These are phyloP conservation scores for Mesorhabditis sp. DNA, from an alignment of 2,888 invertebrate species.

Conservation along the genomic window DNA sequence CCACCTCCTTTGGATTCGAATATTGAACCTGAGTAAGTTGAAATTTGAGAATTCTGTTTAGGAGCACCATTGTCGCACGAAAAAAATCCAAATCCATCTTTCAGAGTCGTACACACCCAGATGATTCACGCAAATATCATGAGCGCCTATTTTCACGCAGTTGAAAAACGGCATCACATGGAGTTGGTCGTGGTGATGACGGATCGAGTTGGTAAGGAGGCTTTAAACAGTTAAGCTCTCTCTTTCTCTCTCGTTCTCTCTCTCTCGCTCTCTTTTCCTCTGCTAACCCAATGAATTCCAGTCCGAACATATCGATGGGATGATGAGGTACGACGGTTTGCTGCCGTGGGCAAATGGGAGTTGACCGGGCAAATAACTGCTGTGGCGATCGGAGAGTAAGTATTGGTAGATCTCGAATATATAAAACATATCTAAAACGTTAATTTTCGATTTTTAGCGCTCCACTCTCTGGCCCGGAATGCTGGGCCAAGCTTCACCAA, in stretches of 20 bases:
- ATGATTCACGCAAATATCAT: constrained; percentile 1
- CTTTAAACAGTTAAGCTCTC: no score
- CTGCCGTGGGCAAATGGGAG: not conserved
- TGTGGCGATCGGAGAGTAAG: not conserved
- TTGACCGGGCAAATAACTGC: not conserved
- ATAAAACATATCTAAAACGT: no score
- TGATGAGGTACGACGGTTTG: not conserved
- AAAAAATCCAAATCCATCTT: not conserved
- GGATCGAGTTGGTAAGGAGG: constrained; percentile 3
- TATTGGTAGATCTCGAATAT: no score
- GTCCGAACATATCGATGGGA: not conserved
- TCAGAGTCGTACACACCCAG: not conserved
- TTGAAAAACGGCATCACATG: not conserved
- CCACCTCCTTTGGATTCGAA: not conserved
- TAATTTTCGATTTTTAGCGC: not conserved
- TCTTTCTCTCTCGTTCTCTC: no score
- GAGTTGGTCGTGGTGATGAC: not conserved
- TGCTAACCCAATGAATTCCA: no score
- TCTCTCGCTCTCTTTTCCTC: no score
- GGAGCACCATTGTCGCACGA: not conserved
- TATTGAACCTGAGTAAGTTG: not conserved
- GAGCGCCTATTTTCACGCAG: not conserved
- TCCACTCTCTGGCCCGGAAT: not conserved
- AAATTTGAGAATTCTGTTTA: not conserved
- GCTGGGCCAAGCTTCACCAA: not conserved